Evolutionary conservation across 2,797 vertebrate genomes (phyloP).

Genomic region (Sebastes diaconus): DNA sequence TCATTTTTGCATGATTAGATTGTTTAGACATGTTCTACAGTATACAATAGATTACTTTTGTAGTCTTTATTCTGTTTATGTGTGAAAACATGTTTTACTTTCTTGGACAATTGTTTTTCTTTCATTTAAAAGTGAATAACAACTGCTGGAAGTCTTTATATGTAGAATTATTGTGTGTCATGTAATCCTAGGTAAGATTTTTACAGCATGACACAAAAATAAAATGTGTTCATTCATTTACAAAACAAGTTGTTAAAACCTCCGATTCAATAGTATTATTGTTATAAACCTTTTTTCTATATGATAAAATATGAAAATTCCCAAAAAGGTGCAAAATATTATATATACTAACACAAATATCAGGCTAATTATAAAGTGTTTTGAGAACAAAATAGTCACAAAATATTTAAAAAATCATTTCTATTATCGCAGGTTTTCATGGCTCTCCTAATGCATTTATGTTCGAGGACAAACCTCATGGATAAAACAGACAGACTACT

Average conservation of each 20-base stretch:
- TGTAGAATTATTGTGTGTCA: background rate
- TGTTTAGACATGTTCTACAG: no score
- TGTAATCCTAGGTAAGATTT: background rate
- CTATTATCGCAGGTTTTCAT: no score
- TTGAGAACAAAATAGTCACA: no score
- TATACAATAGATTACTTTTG: no score
- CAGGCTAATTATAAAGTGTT: background rate
- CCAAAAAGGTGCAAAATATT: background rate
- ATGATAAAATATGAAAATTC: no score
- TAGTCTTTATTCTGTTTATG: background rate
- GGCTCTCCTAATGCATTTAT: no score
- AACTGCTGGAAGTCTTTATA: background rate
- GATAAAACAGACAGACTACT: background rate
- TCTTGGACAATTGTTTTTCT: background rate
- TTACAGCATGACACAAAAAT: background rate
- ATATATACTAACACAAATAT: fast-evolving
- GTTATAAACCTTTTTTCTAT: no score
- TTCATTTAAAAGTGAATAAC: background rate
- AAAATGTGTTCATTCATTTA: background rate
- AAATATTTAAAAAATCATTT: no score
- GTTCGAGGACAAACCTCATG: background rate
- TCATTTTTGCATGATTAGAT: background rate
- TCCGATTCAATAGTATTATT: background rate
- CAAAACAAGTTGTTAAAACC: background rate
- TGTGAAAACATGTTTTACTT: background rate